Percentiles rank a stretch among this genome's conserved stretches.
phyloP scores from a whole-genome alignment of 2,113 vertebrate genomes.

The Ploceus nigricollis region DNA sequence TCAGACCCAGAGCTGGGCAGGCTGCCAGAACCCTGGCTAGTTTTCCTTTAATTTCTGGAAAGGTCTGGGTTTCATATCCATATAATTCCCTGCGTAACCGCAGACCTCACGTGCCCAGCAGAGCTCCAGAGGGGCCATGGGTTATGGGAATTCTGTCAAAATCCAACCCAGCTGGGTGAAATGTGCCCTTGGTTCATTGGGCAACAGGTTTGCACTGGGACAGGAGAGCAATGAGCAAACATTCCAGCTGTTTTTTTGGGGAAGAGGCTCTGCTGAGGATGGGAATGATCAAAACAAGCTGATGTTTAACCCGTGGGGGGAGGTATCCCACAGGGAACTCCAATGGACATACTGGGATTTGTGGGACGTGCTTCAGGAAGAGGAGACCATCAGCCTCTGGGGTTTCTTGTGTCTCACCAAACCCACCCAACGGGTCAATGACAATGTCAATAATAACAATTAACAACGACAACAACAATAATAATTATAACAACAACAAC shows the following conservation, averaged over 20 bases:
- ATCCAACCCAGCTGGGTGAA: not conserved
- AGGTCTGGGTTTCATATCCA: not conserved
- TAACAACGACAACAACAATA: not conserved
- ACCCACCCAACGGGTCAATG: not conserved
- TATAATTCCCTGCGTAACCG: not conserved
- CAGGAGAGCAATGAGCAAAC: not conserved
- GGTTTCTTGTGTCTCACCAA: not conserved
- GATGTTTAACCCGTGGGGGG: rapidly evolving
- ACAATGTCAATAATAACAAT: not conserved
- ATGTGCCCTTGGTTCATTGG: not conserved
- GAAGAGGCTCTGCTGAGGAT: not conserved
- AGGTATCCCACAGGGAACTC: not conserved
- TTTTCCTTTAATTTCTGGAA: not conserved
- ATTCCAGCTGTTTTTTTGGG: not conserved
- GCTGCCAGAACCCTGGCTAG: not conserved
- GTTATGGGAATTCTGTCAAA: not conserved
- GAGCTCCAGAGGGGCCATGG: not conserved
- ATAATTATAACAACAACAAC: not conserved
- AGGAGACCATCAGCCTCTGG: not conserved
- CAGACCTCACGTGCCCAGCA: not conserved
- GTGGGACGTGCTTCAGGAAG: not conserved
- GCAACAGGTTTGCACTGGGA: not conserved
- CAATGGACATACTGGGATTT: rapidly evolving
- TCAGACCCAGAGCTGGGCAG: not conserved
- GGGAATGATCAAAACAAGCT: not conserved